phyloP scores from a whole-genome alignment of 2,797 vertebrate species.

The Acanthurus lineatus region DNA sequence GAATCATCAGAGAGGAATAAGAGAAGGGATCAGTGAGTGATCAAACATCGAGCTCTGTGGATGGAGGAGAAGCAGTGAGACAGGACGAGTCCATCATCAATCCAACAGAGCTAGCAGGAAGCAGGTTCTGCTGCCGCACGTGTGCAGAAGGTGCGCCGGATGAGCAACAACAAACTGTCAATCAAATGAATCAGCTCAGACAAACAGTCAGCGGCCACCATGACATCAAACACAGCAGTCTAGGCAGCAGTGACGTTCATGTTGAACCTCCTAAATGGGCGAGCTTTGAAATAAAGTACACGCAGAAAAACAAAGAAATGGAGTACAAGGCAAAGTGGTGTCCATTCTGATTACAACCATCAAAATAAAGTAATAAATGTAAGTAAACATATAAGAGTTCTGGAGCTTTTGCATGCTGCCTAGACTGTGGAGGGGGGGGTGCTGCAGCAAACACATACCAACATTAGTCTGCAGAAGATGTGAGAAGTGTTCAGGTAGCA shows the following conservation, averaged over 20 bases:
- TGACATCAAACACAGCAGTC: conserved; percentile 61
- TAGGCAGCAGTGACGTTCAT: conserved; percentile 45
- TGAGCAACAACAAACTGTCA: conserved; percentile 46
- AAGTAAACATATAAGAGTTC: not conserved
- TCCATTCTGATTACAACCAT: not conserved
- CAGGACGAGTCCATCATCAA: conserved; percentile 57
- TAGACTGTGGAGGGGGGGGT: conserved; percentile 59
- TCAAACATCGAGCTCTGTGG: conserved; percentile 22
- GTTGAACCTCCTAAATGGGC: not conserved
- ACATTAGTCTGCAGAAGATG: conserved; percentile 28
- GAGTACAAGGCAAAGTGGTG: not conserved
- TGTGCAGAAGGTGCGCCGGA: conserved; percentile 52
- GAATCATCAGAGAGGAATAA: conserved; percentile 63
- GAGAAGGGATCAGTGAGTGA: conserved; percentile 40
- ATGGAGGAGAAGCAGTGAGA: conserved; percentile 41
- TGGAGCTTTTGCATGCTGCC: conserved; percentile 49
- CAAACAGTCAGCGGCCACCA: conserved; percentile 48
- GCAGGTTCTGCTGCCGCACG: conserved; percentile 49
- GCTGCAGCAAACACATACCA: conserved; percentile 47
- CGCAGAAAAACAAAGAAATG: conserved; percentile 1
- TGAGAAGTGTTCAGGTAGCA: conserved; percentile 31
- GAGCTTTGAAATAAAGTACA: not conserved
- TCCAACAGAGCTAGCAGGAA: conserved; percentile 68
- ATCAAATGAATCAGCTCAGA: conserved; percentile 55
- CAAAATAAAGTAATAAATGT: too few species aligned